A percentile compares a stretch with the other conserved stretches of the same genome.
phyloP scores from a whole-genome alignment of 1,140 invertebrate species.

The Centruroides vittatus region DNA sequence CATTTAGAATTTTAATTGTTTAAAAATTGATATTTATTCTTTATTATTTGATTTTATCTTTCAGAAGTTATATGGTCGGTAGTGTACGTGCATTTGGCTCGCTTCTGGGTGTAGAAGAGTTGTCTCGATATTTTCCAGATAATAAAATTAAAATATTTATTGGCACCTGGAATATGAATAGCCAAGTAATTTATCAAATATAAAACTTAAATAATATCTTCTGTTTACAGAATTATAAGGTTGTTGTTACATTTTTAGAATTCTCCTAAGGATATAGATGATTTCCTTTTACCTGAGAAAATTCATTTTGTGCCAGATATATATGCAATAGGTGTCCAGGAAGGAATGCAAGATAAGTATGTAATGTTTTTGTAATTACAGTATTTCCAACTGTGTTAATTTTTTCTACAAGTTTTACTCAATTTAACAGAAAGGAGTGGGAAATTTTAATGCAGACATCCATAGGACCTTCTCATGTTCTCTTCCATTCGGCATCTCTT shows the following conservation, averaged over 20 bases:
- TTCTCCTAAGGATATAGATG: constrained; percentile 50
- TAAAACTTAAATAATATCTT: too few species aligned
- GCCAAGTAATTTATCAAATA: constrained; percentile 41
- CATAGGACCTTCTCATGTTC: constrained; percentile 72
- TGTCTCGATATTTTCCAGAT: constrained; percentile 71
- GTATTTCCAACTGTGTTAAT: not conserved
- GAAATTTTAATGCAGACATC: constrained; percentile 81
- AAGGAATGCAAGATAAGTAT: constrained; percentile 42
- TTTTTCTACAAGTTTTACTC: constrained; percentile 5
- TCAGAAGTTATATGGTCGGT: constrained; percentile 14
- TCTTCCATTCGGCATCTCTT: constrained; percentile 61
- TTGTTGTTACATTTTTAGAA: constrained; percentile 26
- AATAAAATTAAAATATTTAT: constrained; percentile 71
- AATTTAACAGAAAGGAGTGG: constrained; percentile 62
- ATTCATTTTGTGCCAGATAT: constrained; percentile 78
- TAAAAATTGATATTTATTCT: not conserved
- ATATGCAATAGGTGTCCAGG: constrained; percentile 82
- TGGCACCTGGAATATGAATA: constrained; percentile 95
- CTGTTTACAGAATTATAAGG: not conserved
- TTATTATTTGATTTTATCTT: not conserved
- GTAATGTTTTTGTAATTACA: not conserved
- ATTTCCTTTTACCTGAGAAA: constrained; percentile 69
- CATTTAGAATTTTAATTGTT: not conserved
- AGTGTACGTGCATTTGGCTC: constrained; percentile 29
- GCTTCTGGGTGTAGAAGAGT: constrained; percentile 60